Evolutionary conservation across 2,888 invertebrate genomes (phyloP).

Genomic region (Tethea ocularis): DNA sequence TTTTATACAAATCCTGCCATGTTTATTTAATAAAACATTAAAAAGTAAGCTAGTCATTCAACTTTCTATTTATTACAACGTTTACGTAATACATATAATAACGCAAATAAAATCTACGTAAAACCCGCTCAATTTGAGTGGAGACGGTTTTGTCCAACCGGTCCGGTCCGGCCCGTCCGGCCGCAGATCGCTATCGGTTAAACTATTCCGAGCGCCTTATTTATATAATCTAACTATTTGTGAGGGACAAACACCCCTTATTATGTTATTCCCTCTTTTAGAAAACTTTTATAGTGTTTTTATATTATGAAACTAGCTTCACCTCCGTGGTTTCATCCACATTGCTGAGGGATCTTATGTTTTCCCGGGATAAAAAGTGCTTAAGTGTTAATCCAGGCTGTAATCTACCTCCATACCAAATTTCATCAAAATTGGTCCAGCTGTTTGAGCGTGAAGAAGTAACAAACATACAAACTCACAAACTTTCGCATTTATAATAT

Average conservation of each 20-base stretch:
- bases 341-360: no score
- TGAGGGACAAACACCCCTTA: slow-evolving; percentile 77
- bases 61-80: slow-evolving; percentile 24
- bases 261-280: not conserved
- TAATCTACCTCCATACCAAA: no score
- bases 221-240: slow-evolving; percentile 83
- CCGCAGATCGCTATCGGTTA: slow-evolving; percentile 75
- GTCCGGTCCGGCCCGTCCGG: slow-evolving; percentile 39
- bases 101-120: slow-evolving; percentile 66
- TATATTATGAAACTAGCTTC: not conserved
- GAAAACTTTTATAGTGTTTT: not conserved
- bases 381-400: no score
- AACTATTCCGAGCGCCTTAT: slow-evolving; percentile 77
- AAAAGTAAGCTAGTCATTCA: no score
- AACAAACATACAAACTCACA: no score
- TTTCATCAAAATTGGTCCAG: no score
- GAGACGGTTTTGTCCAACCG: slow-evolving; percentile 32
- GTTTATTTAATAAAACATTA: no score
- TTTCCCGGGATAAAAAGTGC: no score
- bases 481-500: no score
- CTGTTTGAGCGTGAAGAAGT: no score
- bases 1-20: not conserved
- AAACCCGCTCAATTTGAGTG: slow-evolving; percentile 75
- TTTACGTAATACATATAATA: slow-evolving; percentile 52
- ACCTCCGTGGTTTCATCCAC: no score